A percentile compares a stretch with the other conserved stretches of the same genome.
These are phyloP conservation scores for Chauna torquata DNA, from an alignment of 2,113 vertebrate species.

Conservation along the genomic window DNA sequence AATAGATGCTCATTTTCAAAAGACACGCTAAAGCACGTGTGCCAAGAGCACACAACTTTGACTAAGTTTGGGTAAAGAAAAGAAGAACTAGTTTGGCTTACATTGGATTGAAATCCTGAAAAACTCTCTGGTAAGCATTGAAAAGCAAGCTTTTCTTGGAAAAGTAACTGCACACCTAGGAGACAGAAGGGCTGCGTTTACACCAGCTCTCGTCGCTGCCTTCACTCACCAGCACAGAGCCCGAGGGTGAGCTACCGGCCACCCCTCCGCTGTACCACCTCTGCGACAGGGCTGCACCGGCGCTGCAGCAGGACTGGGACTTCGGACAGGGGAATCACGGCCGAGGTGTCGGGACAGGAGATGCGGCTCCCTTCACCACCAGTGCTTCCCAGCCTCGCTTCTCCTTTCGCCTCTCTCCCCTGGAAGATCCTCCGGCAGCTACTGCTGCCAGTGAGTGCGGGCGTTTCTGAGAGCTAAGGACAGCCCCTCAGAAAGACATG, in stretches of 20 bases:
- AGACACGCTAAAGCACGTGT: not conserved
- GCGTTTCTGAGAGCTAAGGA: rapidly evolving
- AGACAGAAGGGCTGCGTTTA: not conserved
- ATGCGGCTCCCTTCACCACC: not conserved
- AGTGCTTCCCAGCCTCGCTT: not conserved
- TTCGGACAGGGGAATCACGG: not conserved
- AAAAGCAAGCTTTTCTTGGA: not conserved
- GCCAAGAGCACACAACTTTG: not conserved
- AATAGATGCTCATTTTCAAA: not conserved
- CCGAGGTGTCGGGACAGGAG: not conserved
- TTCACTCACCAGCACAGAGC: not conserved
- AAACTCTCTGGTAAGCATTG: not conserved
- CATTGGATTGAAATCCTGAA: not conserved
- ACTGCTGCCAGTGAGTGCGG: not conserved
- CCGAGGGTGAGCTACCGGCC: not conserved
- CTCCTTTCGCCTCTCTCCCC: not conserved
- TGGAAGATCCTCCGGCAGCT: not conserved
- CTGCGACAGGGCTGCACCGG: rapidly evolving
- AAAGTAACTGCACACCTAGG: not conserved
- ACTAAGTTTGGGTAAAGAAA: not conserved
- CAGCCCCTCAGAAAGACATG: rapidly evolving
- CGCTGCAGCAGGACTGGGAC: rapidly evolving
- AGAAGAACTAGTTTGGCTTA: not conserved
- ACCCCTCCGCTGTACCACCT: not conserved
- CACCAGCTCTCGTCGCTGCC: not conserved